Conservation (phyloP, 2,797 vertebrate species). For the Fringilla coelebs region DNA sequence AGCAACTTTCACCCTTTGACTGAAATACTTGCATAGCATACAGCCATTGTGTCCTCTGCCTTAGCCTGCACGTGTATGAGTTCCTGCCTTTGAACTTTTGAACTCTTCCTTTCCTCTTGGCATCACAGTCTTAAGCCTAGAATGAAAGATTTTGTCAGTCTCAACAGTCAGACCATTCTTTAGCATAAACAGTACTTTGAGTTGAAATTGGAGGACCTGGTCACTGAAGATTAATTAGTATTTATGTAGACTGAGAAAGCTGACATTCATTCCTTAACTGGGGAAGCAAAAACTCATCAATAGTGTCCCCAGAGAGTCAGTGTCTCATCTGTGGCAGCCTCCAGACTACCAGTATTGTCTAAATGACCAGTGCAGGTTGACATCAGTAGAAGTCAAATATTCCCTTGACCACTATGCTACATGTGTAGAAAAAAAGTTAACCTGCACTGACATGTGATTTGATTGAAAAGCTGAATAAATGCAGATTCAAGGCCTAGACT, state of each 20-base stretch:
- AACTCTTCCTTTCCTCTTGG: background rate
- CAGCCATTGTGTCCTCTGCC: background rate
- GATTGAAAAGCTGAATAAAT: background rate
- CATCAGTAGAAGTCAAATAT: background rate
- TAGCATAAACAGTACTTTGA: background rate
- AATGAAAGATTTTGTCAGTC: background rate
- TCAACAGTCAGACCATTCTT: background rate
- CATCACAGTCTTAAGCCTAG: background rate
- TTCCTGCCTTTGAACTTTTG: background rate
- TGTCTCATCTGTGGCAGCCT: background rate
- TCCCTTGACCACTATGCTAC: background rate
- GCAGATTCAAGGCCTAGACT: background rate
- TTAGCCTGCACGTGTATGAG: fast-evolving
- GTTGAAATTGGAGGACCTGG: background rate
- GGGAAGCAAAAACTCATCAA: background rate
- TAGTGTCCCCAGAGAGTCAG: background rate
- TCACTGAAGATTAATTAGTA: background rate
- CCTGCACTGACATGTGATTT: background rate
- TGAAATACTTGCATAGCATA: background rate
- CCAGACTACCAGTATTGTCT: background rate
- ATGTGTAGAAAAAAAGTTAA: background rate
- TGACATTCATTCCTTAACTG: background rate
- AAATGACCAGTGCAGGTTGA: background rate
- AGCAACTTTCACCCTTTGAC: background rate
- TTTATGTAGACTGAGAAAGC: background rate